A percentile compares a stretch with the other conserved stretches of the same genome.
Conservation (phyloP, 2,797 vertebrate genomes). For the Aldrovandia affinis region DNA sequence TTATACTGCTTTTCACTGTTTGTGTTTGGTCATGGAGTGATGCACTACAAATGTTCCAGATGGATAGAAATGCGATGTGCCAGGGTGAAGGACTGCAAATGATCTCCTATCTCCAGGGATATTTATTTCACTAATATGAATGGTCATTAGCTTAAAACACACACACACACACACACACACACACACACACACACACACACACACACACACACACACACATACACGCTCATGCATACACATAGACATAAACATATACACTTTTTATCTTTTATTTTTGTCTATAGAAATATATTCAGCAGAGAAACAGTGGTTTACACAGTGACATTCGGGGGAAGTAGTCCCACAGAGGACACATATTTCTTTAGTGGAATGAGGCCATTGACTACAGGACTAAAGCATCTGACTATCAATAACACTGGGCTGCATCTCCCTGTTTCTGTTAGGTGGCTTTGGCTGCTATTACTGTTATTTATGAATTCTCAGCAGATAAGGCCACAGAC, state of each 20-base stretch:
- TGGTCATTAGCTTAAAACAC: slow-evolving; percentile 54
- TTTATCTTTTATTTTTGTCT: background rate
- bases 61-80: slow-evolving; percentile 51
- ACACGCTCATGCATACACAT: background rate
- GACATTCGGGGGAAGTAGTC: background rate
- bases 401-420: slow-evolving; percentile 10
- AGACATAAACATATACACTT: background rate
- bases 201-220: background rate
- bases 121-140: slow-evolving; percentile 62
- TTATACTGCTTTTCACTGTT: background rate
- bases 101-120: slow-evolving; percentile 56
- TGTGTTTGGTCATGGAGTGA: background rate
- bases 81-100: slow-evolving; percentile 59
- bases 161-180: slow-evolving; percentile 31
- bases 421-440: background rate
- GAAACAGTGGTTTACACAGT: background rate
- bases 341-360: background rate
- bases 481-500: background rate
- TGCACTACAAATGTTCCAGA: slow-evolving; percentile 28
- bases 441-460: background rate
- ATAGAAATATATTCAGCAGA: background rate
- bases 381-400: background rate
- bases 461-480: slow-evolving; percentile 2
- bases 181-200: background rate
- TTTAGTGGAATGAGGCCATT: slow-evolving; percentile 7